Base-by-base conservation (phyloP, 2,888 invertebrate species). In the Notodonta ziczac region DNA sequence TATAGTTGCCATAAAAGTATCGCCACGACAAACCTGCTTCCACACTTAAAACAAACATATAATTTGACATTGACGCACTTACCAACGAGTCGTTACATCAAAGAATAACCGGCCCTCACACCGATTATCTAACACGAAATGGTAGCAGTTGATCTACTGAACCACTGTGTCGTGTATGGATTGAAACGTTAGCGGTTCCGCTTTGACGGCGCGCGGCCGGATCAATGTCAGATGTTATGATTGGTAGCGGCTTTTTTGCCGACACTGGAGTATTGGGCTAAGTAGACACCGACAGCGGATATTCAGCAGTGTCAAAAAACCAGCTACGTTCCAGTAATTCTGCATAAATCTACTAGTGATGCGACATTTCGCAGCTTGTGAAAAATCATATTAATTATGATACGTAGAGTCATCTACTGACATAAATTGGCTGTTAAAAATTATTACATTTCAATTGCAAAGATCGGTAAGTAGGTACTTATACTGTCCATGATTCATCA, bases 201-300 rank as follows among this genome's bases (percentile, higher is more conserved):
- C 76, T 78, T 79, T 81, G 81, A 80, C 76, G 76, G 76, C 70
- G 70, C 77, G 81, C 76, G 73, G 69, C 68, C 58, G 61, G 78
- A 79, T 80, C 76, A 76, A 74, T 83, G 84, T 79, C 84, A 77
- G 80, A 73, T 82, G 78, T 79, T 82, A 74, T 84, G 83, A 84
- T 84, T 82, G 78, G 80, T 78, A 68, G 76, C 70, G 51, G 68
- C 77, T 83, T 82, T 84, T 83, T 81, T 73, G 69, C 59, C 32
- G 51, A 56, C 63, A 9, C 35, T 58, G 54, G 57, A 13, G 14
- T 53, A 13, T 32, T 60, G 69, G 42, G 35, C 57, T 61, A 71
- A 63, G 42, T 32, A 66, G n/a, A 58, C 56, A 55, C 54, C 10
- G 10, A 52, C 7, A 52, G 52, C 52, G 52, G 32, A 35, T 35